phyloP scores from a whole-genome alignment of 2,113 vertebrate genomes.

The Notarius lentiginosus region DNA sequence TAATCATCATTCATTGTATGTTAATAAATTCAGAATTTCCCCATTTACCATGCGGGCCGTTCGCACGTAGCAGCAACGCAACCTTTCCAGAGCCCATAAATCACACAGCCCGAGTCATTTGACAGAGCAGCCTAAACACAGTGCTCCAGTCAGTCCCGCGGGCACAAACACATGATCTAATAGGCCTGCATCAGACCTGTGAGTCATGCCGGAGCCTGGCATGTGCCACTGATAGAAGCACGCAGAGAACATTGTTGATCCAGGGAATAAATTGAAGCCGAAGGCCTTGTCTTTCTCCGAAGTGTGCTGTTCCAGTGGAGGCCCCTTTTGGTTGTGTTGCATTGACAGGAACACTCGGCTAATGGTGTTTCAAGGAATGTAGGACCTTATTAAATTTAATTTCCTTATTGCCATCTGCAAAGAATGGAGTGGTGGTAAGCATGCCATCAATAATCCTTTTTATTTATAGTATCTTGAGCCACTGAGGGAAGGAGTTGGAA shows the following conservation, averaged over 20 bases:
- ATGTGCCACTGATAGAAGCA: conserved; percentile 44
- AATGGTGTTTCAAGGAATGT: conserved; percentile 46
- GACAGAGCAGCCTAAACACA: conserved; percentile 81
- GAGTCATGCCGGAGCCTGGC: conserved; percentile 60
- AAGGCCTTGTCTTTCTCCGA: conserved; percentile 39
- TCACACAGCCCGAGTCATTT: conserved; percentile 77
- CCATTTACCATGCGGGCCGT: conserved; percentile 81
- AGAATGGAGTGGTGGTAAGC: conserved; percentile 36
- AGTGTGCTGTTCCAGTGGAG: conserved; percentile 7
- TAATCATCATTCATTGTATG: conserved; percentile 87
- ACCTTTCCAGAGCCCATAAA: conserved; percentile 82
- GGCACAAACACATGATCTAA: conserved; percentile 79
- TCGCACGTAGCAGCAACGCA: conserved; percentile 77
- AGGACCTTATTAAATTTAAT: conserved; percentile 60
- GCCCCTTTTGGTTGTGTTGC: conserved; percentile 11
- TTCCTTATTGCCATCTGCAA: conserved; percentile 55
- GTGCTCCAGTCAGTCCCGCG: conserved; percentile 73
- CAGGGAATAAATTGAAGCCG: conserved; percentile 44
- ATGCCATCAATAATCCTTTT: conserved; percentile 39
- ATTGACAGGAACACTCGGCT: conserved; percentile 26
- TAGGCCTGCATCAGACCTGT: conserved; percentile 74
- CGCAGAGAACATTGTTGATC: conserved; percentile 23
- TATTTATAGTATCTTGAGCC: conserved; percentile 40
- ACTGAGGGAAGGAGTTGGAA: conserved; percentile 14
- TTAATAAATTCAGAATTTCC: conserved; percentile 85